phyloP scores from a whole-genome alignment of 2,113 vertebrate species.

The Nettapus auritus region DNA sequence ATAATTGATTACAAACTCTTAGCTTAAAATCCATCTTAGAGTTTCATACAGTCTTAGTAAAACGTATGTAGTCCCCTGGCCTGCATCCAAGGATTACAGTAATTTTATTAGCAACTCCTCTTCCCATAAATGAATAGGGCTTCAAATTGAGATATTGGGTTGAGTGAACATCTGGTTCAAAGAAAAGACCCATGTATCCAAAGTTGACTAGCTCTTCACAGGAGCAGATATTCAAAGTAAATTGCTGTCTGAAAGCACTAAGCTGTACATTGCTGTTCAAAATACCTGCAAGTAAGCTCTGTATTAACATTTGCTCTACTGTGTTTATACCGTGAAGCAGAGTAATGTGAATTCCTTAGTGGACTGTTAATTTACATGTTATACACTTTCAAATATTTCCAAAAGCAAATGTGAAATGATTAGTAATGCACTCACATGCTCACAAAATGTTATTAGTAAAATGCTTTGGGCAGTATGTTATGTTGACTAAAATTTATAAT shows the following conservation, averaged over 20 bases:
- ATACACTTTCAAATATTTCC: slow-evolving; percentile 72
- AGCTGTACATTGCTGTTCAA: not conserved
- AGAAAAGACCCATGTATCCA: not conserved
- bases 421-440: slow-evolving; percentile 65
- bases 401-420: slow-evolving; percentile 77
- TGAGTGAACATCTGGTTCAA: not conserved
- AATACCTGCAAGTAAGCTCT: slow-evolving; percentile 65
- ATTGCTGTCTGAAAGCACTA: not conserved
- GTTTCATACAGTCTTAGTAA: slow-evolving; percentile 57
- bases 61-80: slow-evolving; percentile 41
- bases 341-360: slow-evolving; percentile 83
- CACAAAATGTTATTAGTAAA: slow-evolving; percentile 71
- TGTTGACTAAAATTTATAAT: slow-evolving; percentile 63
- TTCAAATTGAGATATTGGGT: not conserved
- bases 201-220: not conserved
- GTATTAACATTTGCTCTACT: slow-evolving; percentile 74
- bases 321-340: slow-evolving; percentile 73
- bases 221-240: not conserved
- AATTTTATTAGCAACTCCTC: slow-evolving; percentile 66
- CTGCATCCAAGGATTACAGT: slow-evolving; percentile 50
- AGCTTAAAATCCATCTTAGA: slow-evolving; percentile 44
- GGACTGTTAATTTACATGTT: slow-evolving; percentile 78
- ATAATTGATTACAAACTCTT: slow-evolving; percentile 54
- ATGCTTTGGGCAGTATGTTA: slow-evolving; percentile 68
- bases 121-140: slow-evolving; percentile 10